Conservation (phyloP, 2,888 invertebrate species). For the Mythimna albipuncta region DNA sequence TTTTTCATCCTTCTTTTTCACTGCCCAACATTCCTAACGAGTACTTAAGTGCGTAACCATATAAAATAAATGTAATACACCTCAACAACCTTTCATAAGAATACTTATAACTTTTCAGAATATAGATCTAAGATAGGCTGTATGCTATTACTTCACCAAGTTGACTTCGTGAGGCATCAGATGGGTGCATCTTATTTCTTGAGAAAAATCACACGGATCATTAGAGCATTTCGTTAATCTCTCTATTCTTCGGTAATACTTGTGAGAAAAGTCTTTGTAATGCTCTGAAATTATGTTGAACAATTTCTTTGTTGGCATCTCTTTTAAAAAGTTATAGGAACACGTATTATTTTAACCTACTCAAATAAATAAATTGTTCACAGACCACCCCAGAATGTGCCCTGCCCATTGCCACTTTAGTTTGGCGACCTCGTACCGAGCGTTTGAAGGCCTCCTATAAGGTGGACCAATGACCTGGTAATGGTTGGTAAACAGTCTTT, state of each 20-base stretch:
- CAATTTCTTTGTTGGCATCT: conserved; percentile 9
- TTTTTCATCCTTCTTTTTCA: too few relatives aligned
- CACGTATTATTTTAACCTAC: too few relatives aligned
- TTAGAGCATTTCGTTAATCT: conserved; percentile 46
- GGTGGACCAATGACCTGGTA: too few relatives aligned
- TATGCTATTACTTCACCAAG: conserved; percentile 22
- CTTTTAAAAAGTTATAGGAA: not conserved
- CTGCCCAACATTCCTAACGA: not conserved
- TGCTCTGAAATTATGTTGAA: conserved; percentile 14
- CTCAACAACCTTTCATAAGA: not conserved
- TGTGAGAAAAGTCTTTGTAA: conserved; percentile 51
- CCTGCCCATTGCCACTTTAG: too few relatives aligned
- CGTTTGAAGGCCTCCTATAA: too few relatives aligned
- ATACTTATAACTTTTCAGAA: not conserved
- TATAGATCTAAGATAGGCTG: conserved; percentile 7
- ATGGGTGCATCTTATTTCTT: conserved; percentile 31
- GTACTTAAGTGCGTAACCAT: not conserved
- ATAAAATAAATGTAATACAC: not conserved
- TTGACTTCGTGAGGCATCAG: conserved; percentile 41
- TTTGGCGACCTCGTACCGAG: too few relatives aligned
- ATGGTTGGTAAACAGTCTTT: too few relatives aligned
- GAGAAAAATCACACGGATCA: conserved; percentile 61
- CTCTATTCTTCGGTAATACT: conserved; percentile 42
- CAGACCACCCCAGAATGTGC: too few relatives aligned
- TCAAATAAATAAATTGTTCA: too few relatives aligned